Evolutionary conservation across 2,888 invertebrate genomes (phyloP).

Genomic region (Tryphoninae sp.): DNA sequence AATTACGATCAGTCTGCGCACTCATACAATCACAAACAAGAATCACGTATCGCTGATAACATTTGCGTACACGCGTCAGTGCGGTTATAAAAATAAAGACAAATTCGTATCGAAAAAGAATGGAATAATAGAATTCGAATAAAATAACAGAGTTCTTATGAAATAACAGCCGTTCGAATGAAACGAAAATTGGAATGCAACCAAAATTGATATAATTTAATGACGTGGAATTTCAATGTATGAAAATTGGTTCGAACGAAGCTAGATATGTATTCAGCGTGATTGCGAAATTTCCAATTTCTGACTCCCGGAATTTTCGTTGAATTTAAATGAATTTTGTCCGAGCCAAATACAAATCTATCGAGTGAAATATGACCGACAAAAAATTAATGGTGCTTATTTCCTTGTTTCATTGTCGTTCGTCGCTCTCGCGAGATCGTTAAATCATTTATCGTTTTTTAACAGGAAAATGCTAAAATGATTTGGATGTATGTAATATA

Average conservation of each 20-base stretch:
- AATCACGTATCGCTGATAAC: constrained; percentile 32
- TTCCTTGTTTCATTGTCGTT: not conserved
- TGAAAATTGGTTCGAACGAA: no score
- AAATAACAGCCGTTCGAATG: no score
- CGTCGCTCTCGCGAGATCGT: not conserved
- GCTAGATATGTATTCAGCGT: no score
- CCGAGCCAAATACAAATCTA: not conserved
- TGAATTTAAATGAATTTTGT: not conserved
- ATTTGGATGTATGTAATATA: not conserved
- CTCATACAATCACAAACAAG: constrained; percentile 22
- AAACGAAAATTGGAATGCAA: no score
- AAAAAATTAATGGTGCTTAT: not conserved
- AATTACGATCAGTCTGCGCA: no score
- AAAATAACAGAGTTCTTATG: not conserved
- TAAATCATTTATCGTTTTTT: constrained; percentile 29
- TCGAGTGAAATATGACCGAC: not conserved
- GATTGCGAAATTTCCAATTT: no score
- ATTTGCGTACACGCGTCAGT: constrained; percentile 18
- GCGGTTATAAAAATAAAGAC: not conserved
- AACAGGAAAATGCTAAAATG: not conserved
- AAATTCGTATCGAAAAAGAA: not conserved
- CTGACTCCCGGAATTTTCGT: not conserved
- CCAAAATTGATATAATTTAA: no score
- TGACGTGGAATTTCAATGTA: no score
- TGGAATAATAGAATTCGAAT: not conserved